These are phyloP conservation scores for Periparus ater DNA, from an alignment of 2,797 vertebrate species.

Conservation along the genomic window DNA sequence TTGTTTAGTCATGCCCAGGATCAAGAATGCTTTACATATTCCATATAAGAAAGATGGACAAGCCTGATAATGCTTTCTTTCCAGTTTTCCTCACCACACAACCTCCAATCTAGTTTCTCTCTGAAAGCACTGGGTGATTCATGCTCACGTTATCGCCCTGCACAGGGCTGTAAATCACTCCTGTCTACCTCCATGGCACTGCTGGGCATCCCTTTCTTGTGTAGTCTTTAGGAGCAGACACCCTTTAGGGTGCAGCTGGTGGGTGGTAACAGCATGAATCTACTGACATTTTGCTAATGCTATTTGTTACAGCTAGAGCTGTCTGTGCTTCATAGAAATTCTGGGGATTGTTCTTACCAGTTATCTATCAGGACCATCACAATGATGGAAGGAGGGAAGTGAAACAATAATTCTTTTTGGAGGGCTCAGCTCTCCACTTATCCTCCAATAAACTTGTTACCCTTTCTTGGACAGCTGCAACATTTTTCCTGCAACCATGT, in stretches of 20 bases:
- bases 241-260: not conserved
- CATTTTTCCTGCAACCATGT: not conserved
- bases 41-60: not conserved
- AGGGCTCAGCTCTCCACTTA: not conserved
- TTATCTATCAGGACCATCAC: not conserved
- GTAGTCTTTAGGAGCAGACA: not conserved
- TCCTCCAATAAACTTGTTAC: not conserved
- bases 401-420: not conserved
- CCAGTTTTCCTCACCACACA: not conserved
- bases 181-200: not conserved
- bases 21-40: not conserved
- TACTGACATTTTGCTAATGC: not conserved
- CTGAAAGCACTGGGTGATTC: not conserved
- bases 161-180: not conserved
- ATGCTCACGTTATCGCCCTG: not conserved
- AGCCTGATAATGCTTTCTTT: not conserved
- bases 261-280: not conserved
- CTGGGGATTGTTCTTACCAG: not conserved
- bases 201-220: not conserved
- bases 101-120: not conserved
- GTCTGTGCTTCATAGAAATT: not conserved
- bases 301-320: not conserved
- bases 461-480: not conserved
- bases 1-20: not conserved
- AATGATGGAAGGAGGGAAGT: not conserved